Evolutionary conservation across 1,140 invertebrate species (phyloP).

Genomic region (Heliconius hewitsoni): DNA sequence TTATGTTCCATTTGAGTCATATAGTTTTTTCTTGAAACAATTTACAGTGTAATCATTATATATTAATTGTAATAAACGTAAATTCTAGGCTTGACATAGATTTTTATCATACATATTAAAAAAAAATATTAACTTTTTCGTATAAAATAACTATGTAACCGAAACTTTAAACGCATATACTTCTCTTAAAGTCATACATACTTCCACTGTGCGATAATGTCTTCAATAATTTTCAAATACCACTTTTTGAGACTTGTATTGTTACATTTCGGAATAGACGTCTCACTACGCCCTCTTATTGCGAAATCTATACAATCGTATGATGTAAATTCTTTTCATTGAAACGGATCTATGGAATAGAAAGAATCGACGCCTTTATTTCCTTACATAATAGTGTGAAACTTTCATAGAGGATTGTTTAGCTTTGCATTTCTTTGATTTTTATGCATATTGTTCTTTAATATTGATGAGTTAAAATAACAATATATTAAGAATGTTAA

Average conservation of each 20-base stretch:
- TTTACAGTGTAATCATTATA: neutral
- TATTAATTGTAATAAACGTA: neutral
- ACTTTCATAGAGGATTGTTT: neutral
- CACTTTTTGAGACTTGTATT: constrained; percentile 7
- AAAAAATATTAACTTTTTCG: no score
- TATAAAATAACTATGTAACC: no score
- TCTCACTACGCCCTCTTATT: constrained; percentile 20
- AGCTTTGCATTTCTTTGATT: neutral
- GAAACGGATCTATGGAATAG: constrained; percentile 28
- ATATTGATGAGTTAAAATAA: neutral
- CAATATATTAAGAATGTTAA: no score
- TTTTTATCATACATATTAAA: no score
- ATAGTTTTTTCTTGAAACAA: neutral
- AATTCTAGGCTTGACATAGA: neutral
- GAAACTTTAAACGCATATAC: neutral
- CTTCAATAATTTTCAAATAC: constrained; percentile 13
- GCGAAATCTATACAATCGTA: constrained; percentile 27
- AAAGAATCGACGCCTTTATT: constrained; percentile 21
- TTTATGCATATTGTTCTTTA: neutral
- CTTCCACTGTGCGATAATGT: neutral
- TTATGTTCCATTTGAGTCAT: neutral
- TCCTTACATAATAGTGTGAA: constrained; percentile 8
- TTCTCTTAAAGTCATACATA: neutral
- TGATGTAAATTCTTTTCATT: constrained; percentile 31
- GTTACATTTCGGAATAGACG: constrained; percentile 21